A percentile compares a stretch with the other conserved stretches of the same genome.
Conservation (phyloP, 2,888 invertebrate genomes). For the Troides oblongomaculatus region DNA sequence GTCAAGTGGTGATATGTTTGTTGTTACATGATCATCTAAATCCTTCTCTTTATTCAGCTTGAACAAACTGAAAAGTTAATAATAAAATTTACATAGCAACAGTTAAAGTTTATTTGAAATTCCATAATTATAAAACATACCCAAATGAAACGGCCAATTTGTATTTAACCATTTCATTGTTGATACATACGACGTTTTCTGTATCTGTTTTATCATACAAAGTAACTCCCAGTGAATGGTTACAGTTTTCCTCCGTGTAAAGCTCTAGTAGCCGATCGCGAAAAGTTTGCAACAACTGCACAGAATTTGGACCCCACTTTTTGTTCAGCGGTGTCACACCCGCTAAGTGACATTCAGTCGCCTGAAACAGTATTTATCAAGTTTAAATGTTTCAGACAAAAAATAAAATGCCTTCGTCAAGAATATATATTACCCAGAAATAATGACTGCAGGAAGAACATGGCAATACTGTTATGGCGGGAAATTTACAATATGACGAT, state of each 20-base stretch:
- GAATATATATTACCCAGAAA: no score
- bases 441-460: no score
- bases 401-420: no score
- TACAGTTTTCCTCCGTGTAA: conserved; percentile 55
- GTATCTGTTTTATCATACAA: conserved; percentile 51
- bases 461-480: no score
- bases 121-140: conserved; percentile 41
- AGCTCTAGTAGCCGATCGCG: conserved; percentile 47
- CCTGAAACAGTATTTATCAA: conserved; percentile 41
- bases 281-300: conserved; percentile 52
- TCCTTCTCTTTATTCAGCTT: conserved; percentile 52
- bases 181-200: conserved; percentile 56
- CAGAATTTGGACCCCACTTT: conserved; percentile 60
- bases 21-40: conserved; percentile 49
- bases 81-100: conserved; percentile 34
- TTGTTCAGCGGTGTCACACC: conserved; percentile 65
- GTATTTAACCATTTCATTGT: conserved; percentile 62
- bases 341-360: conserved; percentile 65
- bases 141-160: conserved; percentile 67
- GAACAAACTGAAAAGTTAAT: conserved; percentile 44
- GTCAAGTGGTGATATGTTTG: conserved; percentile 49
- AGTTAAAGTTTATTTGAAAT: not conserved
- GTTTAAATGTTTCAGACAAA: not conserved
- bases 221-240: conserved; percentile 56
- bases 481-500: no score